A percentile compares a stretch with the other conserved stretches of the same genome.
Conservation (phyloP, 2,888 invertebrate genomes). For the Andrena fulva region DNA sequence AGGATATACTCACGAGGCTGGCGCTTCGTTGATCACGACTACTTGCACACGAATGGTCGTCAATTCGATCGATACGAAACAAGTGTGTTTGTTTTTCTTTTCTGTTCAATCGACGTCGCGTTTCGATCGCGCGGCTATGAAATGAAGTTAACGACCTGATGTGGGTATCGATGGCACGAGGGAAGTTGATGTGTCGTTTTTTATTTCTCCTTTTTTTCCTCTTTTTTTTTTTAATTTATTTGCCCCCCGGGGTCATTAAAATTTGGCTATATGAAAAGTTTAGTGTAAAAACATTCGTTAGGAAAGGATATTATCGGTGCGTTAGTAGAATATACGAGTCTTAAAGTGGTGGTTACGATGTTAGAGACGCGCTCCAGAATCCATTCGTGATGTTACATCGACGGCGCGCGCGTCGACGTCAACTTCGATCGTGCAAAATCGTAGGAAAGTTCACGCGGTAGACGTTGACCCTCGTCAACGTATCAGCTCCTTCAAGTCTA, state of each 20-base stretch:
- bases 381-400: slow-evolving; percentile 30
- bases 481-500: slow-evolving; percentile 47
- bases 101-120: not conserved
- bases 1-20: slow-evolving; percentile 69
- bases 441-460: slow-evolving; percentile 62
- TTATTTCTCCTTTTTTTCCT: slow-evolving; percentile 1
- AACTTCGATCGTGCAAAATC: slow-evolving; percentile 71
- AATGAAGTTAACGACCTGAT: slow-evolving; percentile 56
- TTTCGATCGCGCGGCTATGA: slow-evolving; percentile 23
- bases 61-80: slow-evolving; percentile 53
- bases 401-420: slow-evolving; percentile 44
- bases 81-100: slow-evolving; percentile 16
- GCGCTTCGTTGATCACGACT: slow-evolving; percentile 63
- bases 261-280: slow-evolving; percentile 67
- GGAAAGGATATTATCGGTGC: slow-evolving; percentile 64
- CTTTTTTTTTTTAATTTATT: not conserved
- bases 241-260: slow-evolving; percentile 32
- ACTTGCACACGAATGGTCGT: slow-evolving; percentile 62
- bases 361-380: slow-evolving; percentile 40
- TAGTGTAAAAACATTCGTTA: slow-evolving; percentile 68
- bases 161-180: slow-evolving; percentile 58
- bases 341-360: slow-evolving; percentile 54
- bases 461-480: slow-evolving; percentile 46
- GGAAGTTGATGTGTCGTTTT: slow-evolving; percentile 58
- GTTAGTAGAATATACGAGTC: slow-evolving; percentile 54